Conservation (phyloP, 1,140 invertebrate genomes). For the Chironomus striatipennis region DNA sequence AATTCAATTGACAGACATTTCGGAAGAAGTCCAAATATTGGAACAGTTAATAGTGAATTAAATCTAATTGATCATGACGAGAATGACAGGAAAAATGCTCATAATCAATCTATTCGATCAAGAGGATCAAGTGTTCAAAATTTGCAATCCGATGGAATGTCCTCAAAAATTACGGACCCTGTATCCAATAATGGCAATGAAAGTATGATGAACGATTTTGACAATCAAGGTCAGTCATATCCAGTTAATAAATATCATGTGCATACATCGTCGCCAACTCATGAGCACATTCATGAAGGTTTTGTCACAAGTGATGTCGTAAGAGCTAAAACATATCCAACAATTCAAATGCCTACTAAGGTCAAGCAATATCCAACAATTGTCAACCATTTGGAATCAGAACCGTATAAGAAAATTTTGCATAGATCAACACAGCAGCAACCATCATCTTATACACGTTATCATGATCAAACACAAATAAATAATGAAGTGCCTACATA, state of each 20-base stretch:
- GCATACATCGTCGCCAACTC: no score
- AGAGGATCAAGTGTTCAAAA: background rate
- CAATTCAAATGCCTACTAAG: conserved; percentile 20
- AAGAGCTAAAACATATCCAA: conserved; percentile 24
- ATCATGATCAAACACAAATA: background rate
- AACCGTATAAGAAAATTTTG: conserved; percentile 9
- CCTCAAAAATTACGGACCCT: background rate
- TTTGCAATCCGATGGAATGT: background rate
- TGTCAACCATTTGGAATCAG: background rate
- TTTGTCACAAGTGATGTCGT: conserved; percentile 25
- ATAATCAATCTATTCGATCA: background rate
- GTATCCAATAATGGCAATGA: background rate
- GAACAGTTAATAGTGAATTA: background rate
- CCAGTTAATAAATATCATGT: background rate
- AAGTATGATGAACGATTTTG: background rate
- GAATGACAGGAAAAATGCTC: background rate
- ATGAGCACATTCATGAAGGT: background rate
- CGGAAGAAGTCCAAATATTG: background rate
- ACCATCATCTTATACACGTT: background rate
- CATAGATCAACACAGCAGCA: background rate
- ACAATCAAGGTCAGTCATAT: background rate
- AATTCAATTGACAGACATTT: conserved; percentile 1
- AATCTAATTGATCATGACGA: background rate
- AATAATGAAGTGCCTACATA: background rate
- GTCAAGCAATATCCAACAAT: conserved; percentile 13